Conservation (phyloP, 2,113 vertebrate genomes). For the Elaphurus davidianus region DNA sequence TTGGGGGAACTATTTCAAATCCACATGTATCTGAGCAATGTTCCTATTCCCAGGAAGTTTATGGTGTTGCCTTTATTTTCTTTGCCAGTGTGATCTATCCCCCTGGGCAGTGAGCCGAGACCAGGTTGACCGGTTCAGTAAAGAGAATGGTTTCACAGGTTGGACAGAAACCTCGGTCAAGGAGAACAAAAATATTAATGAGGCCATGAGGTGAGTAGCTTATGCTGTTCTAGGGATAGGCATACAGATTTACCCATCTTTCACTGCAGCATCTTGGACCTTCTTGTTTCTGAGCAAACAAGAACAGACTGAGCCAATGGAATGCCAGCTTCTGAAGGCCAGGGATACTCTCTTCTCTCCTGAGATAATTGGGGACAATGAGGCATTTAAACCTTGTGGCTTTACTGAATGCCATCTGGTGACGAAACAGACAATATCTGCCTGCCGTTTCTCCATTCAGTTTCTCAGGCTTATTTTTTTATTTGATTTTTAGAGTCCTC, state of each 20-base stretch:
- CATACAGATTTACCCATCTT: background rate
- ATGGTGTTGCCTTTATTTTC: constrained; percentile 33
- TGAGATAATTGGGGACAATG: background rate
- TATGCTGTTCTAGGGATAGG: background rate
- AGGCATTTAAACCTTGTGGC: background rate
- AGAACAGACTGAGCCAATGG: background rate
- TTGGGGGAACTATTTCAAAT: background rate
- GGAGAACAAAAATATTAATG: constrained; percentile 90
- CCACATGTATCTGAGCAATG: background rate
- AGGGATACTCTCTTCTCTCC: background rate
- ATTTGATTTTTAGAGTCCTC: constrained; percentile 79
- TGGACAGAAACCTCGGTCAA: constrained; percentile 94
- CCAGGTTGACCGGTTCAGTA: constrained; percentile 88
- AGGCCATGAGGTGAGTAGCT: constrained; percentile 87
- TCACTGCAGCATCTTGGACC: background rate
- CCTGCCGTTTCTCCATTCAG: background rate
- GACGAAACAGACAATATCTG: background rate
- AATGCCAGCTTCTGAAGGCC: background rate
- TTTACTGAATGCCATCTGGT: background rate
- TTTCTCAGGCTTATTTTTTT: background rate
- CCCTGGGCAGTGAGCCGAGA: constrained; percentile 86
- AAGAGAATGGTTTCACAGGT: constrained; percentile 87
- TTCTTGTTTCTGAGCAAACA: background rate
- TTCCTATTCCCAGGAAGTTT: background rate
- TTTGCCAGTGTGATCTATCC: constrained; percentile 87